A percentile compares a stretch with the other conserved stretches of the same genome.
Conservation (phyloP, 2,113 vertebrate genomes). For the Psophia crepitans region DNA sequence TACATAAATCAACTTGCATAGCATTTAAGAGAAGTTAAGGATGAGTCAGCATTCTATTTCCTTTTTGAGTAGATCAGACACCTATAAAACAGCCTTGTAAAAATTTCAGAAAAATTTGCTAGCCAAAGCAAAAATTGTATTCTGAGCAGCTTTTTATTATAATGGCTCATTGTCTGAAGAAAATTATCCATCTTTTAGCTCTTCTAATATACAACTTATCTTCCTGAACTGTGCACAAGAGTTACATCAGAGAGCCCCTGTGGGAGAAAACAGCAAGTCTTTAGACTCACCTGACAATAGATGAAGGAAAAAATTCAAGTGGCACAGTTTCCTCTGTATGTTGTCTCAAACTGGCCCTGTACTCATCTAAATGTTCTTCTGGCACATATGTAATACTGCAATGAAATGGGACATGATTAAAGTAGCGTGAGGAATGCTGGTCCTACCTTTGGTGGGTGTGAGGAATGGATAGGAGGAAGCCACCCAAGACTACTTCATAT, state of each 20-base stretch:
- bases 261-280: background rate
- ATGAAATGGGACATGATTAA: constrained; percentile 58
- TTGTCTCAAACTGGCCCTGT: constrained; percentile 78
- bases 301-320: constrained; percentile 66
- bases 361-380: constrained; percentile 89
- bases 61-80: background rate
- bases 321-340: constrained; percentile 66
- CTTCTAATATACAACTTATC: background rate
- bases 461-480: background rate
- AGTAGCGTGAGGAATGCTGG: background rate
- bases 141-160: background rate
- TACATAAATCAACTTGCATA: background rate
- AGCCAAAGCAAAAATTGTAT: background rate
- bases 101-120: background rate
- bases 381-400: constrained; percentile 92
- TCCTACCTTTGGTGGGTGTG: background rate
- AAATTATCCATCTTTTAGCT: background rate
- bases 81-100: background rate
- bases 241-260: background rate
- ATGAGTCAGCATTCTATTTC: background rate
- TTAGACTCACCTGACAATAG: constrained; percentile 65
- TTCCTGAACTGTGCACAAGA: background rate
- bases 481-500: background rate
- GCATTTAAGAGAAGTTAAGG: background rate
- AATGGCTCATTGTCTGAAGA: background rate